Base-by-base conservation (phyloP, 2,888 invertebrate genomes). In the Desoria tigrina region DNA sequence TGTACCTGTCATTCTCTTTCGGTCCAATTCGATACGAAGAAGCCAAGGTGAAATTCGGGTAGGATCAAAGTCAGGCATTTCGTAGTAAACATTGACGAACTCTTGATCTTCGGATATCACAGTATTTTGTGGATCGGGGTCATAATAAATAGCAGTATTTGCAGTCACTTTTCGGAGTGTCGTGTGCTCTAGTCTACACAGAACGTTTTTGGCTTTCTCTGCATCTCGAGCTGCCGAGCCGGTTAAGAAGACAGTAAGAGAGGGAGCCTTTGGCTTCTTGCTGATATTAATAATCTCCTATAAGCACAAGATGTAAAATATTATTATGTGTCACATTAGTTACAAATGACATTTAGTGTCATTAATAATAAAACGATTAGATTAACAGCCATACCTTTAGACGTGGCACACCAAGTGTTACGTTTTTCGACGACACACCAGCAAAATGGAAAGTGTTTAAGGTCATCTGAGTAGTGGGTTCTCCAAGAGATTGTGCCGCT, bases 371-470 rank as follows among this genome's bases (percentile, higher is more conserved):
- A 24, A 9, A 42, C 23, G n/a, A 11, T 11, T 28, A 23, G n/a
- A n/a, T n/a, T n/a, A n/a, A n/a, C n/a, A n/a, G n/a, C n/a, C n/a
- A n/a, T 59, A 92, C 92, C 81, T 99, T 99, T 23, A 99, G 83
- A 78, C 99, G 87, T 0, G 99, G 99, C 77, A 99, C 99, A 86
- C 99, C 99, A 60, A 99, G 87, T 0, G 99, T 99, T 85, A 99
- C 98, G 85, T 99, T 99, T 83, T 99, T 99, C 61, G 98, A 98
- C 0, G 98, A 99, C 78, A 99, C 99, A 86, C 99, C 99, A 83
- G 99, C 99, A 83, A 97, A 99, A 85, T 99, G 99, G 90, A 99
- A 99, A 85, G 99, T 99, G 83, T 99, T 99, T 80, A 99, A 84
- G 80, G 97, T 97, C 96, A 97, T 97, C 85, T 99, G 96, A 68